phyloP scores from a whole-genome alignment of 2,113 vertebrate genomes.

The Alaudala cheleensis region DNA sequence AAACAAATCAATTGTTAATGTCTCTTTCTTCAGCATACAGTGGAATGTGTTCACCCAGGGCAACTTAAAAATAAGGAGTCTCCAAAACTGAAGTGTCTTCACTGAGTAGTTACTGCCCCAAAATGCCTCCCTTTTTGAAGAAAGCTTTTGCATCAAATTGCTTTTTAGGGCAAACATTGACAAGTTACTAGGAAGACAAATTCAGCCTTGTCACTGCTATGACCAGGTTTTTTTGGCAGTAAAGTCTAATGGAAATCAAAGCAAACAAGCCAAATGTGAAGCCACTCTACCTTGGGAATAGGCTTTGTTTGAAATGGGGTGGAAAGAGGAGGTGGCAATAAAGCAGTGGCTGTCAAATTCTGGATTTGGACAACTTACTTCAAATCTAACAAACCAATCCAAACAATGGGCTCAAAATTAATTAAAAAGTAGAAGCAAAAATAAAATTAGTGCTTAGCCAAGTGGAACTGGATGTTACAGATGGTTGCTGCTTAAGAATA shows the following conservation, averaged over 20 bases:
- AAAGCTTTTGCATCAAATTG: not conserved
- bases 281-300: not conserved
- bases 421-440: not conserved
- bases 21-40: not conserved
- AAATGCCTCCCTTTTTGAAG: not conserved
- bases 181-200: not conserved
- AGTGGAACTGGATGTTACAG: not conserved
- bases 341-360: not conserved
- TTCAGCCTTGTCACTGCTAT: not conserved
- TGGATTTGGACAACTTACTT: not conserved
- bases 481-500: not conserved
- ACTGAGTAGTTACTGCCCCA: not conserved
- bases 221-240: not conserved
- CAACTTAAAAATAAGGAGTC: not conserved
- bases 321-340: not conserved
- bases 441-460: not conserved
- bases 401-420: not conserved
- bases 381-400: not conserved
- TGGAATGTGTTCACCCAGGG: not conserved
- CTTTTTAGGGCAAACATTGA: not conserved
- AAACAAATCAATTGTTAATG: not conserved
- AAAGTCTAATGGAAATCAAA: not conserved
- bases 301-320: not conserved
- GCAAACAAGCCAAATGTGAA: not conserved
- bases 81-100: not conserved